Base-by-base conservation (phyloP, 2,888 invertebrate genomes). In the Osmoderma eremita region DNA sequence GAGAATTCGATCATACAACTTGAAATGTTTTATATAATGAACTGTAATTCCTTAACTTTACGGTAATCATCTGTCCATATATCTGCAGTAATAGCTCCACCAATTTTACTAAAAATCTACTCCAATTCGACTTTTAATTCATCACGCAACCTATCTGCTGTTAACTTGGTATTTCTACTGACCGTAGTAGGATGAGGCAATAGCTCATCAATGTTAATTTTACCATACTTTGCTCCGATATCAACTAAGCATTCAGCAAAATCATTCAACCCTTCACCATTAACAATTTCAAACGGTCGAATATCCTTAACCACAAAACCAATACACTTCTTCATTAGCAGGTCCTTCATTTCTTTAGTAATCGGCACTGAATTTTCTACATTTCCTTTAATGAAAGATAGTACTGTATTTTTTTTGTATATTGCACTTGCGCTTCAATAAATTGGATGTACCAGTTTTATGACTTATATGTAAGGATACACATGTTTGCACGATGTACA, bases 261-360 rank as follows among this genome's bases (percentile, higher is more conserved):
- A 39, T 39, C 39, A n/a, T 39, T 39, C 39, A 39, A n/a, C 10
- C 39, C 39, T 39, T 39, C 39, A 8, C 39, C 39, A 39, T 39
- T 8, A 6, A 39, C 3, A 39, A 39, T 2, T 8, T 39, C 39
- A 39, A 39, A 39, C 0, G 39, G 39, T 3, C 3, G 39, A 39
- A 39, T 39, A 39, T 39, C 39, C 13, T 39, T 39, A 8, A 13
- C 10, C 10, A 39, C 10, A 39, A 39, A 8, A n/a, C n/a, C n/a
- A n/a, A n/a, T n/a, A n/a, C n/a, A n/a, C n/a, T n/a, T n/a, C n/a
- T n/a, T n/a, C n/a, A n/a, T n/a, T n/a, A n/a, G n/a, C n/a, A n/a
- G n/a, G n/a, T n/a, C n/a, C n/a, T n/a, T n/a, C n/a, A n/a, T n/a
- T n/a, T n/a, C n/a, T n/a, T n/a, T n/a, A n/a, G n/a, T n/a, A n/a